Evolutionary conservation across 2,888 invertebrate species (phyloP).

Genomic region (Drosophila hamatofila): DNA sequence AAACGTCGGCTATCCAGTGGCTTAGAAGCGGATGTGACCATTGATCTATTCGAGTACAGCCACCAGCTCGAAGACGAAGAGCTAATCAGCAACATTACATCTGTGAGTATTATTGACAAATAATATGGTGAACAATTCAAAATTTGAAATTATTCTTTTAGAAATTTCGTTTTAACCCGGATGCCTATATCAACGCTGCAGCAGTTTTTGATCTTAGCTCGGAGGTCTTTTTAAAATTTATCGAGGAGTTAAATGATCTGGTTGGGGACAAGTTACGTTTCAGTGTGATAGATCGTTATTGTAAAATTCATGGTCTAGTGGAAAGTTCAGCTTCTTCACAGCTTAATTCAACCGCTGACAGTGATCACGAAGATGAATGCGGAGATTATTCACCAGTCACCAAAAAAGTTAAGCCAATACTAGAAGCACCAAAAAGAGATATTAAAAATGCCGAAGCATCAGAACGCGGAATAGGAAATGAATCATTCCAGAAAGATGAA

Average conservation of each 20-base stretch:
- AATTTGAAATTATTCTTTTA: conserved; percentile 4
- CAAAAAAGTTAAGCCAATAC: not conserved
- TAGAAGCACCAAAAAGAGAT: not conserved
- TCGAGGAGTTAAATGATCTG: conserved; percentile 11
- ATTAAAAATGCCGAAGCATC: not conserved
- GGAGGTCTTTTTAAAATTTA: conserved; percentile 44
- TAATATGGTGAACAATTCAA: not conserved
- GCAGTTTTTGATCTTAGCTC: conserved; percentile 49
- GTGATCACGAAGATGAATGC: not conserved
- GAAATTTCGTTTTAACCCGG: conserved; percentile 19
- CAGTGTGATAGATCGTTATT: conserved; percentile 48
- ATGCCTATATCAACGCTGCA: conserved; percentile 15
- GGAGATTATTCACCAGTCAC: not conserved
- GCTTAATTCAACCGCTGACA: not conserved
- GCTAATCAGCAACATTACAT: conserved; percentile 22
- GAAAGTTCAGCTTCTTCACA: not conserved
- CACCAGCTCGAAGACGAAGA: conserved; percentile 46
- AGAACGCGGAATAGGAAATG: not conserved
- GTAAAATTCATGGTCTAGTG: conserved; percentile 35
- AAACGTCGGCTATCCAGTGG: conserved; percentile 15
- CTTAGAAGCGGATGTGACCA: conserved; percentile 29
- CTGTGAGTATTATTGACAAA: conserved; percentile 21
- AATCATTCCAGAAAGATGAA: conserved; percentile 16
- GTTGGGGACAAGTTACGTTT: conserved; percentile 39
- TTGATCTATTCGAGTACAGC: conserved; percentile 54